These are phyloP conservation scores for Chironomus tepperi DNA, from an alignment of 1,140 invertebrate species.

Conservation along the genomic window DNA sequence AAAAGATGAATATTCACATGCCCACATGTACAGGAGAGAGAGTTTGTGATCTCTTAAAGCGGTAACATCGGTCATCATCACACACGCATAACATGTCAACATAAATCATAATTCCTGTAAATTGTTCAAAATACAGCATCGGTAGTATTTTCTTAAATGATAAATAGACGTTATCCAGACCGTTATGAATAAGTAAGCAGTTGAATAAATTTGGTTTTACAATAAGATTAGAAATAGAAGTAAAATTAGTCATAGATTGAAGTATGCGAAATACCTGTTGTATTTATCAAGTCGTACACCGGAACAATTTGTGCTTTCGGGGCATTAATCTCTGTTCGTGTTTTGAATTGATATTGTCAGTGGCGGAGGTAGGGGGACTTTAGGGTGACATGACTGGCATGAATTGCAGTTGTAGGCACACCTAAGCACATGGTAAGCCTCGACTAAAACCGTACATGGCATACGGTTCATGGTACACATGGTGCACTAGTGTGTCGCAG, in stretches of 20 bases:
- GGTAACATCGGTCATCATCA: constrained; percentile 6
- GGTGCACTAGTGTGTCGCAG: no score
- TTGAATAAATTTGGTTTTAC: background rate
- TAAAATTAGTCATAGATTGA: no score
- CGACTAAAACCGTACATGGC: no score
- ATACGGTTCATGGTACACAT: no score
- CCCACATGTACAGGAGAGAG: background rate
- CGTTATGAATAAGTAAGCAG: background rate
- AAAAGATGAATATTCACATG: background rate
- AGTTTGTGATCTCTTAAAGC: background rate
- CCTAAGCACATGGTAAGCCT: no score
- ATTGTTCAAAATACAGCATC: background rate
- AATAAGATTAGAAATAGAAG: no score
- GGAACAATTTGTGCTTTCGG: background rate
- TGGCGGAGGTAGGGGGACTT: no score
- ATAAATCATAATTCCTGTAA: constrained; percentile 3
- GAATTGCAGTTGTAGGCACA: no score
- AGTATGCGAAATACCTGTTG: background rate
- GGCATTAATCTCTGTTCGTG: background rate
- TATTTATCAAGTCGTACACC: background rate
- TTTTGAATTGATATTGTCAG: no score
- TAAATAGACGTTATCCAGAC: background rate
- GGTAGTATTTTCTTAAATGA: background rate
- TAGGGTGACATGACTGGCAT: no score
- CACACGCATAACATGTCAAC: background rate